These are phyloP conservation scores for Dolichotis patagonum DNA, from an alignment of 2,113 vertebrate genomes.

Conservation along the genomic window DNA sequence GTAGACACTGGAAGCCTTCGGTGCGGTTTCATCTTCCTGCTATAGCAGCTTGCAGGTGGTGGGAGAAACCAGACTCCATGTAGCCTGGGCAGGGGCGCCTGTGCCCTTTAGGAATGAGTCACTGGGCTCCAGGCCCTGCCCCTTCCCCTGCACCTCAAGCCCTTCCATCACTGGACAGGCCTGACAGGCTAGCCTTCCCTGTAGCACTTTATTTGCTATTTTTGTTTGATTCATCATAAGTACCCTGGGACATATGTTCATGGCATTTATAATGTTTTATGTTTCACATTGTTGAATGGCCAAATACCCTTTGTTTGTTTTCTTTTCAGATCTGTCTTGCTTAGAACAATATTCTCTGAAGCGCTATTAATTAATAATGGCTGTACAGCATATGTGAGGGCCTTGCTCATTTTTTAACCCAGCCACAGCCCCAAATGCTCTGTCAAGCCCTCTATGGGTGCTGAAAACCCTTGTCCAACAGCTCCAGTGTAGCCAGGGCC, in stretches of 20 bases:
- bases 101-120: not conserved
- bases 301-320: constrained; percentile 79
- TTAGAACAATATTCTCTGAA: constrained; percentile 76
- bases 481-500: constrained; percentile 27
- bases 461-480: constrained; percentile 74
- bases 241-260: constrained; percentile 64
- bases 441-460: constrained; percentile 57
- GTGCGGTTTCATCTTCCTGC: not conserved
- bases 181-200: constrained; percentile 46
- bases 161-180: constrained; percentile 27
- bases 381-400: constrained; percentile 77
- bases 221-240: constrained; percentile 78
- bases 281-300: constrained; percentile 76
- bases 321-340: constrained; percentile 73
- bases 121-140: not conserved
- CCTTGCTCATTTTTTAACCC: constrained; percentile 70
- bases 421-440: constrained; percentile 27
- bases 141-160: not conserved
- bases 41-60: not conserved
- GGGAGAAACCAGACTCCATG: not conserved
- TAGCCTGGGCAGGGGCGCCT: not conserved
- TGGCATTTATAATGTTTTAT: constrained; percentile 71
- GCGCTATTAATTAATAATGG: constrained; percentile 79
- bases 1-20: not conserved
- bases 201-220: constrained; percentile 67